Percentiles rank a stretch among this genome's conserved stretches.
These are phyloP conservation scores for Brachylomia viminalis DNA, from an alignment of 2,888 invertebrate genomes.

Conservation along the genomic window DNA sequence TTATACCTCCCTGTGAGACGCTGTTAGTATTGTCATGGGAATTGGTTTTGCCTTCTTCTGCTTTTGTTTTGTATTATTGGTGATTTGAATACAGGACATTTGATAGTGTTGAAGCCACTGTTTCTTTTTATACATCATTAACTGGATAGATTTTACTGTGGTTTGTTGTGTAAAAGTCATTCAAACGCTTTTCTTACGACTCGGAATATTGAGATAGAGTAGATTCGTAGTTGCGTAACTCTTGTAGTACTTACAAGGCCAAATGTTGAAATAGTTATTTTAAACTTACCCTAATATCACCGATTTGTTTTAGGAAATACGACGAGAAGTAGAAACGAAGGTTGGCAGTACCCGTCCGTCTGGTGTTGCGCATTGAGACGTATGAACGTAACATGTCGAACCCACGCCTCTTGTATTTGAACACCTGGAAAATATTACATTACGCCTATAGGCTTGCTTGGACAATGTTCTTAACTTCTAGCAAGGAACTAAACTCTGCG, in stretches of 20 bases:
- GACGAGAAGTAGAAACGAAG: conserved; percentile 86
- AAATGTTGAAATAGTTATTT: not conserved
- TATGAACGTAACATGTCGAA: conserved; percentile 81
- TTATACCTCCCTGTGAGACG: conserved; percentile 16
- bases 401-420: conserved; percentile 84
- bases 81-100: not conserved
- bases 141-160: not conserved
- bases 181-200: conserved; percentile 29
- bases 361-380: conserved; percentile 73
- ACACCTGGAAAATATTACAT: conserved; percentile 78
- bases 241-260: not conserved
- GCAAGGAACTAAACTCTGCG: not conserved
- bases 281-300: conserved; percentile 83
- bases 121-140: not conserved
- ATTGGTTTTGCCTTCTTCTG: not conserved
- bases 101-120: not conserved
- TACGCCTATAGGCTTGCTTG: not conserved
- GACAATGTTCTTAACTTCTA: not conserved
- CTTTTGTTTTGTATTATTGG: not conserved
- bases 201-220: not conserved
- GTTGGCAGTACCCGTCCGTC: conserved; percentile 75
- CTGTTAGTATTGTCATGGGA: not conserved
- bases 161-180: not conserved
- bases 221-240: not conserved
- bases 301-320: conserved; percentile 85